A percentile compares a stretch with the other conserved stretches of the same genome.
phyloP scores from a whole-genome alignment of 2,797 vertebrate species.

The Delichon dasypus region DNA sequence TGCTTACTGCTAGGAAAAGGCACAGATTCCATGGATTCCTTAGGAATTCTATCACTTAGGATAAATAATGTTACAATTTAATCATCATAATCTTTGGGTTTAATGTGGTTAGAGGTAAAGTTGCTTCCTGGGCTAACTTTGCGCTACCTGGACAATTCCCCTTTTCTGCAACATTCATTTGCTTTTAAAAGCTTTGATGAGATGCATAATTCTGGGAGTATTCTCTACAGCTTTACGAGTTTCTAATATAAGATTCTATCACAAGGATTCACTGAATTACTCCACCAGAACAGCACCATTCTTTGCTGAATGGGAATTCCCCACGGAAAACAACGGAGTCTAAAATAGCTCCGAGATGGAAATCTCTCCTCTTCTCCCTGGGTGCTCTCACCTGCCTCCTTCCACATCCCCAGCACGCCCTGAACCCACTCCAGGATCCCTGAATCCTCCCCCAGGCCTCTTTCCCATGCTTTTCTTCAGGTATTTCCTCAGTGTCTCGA shows the following conservation, averaged over 20 bases:
- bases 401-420: background rate
- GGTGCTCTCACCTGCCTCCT: background rate
- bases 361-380: background rate
- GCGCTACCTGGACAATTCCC: background rate
- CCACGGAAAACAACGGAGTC: background rate
- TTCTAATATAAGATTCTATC: background rate
- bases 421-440: background rate
- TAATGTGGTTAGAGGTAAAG: background rate
- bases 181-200: background rate
- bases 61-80: background rate
- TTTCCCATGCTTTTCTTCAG: background rate
- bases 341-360: slow-evolving; percentile 16
- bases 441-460: background rate
- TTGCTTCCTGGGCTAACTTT: background rate
- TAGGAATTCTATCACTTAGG: background rate
- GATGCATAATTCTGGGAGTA: background rate
- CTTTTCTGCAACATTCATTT: background rate
- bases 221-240: background rate
- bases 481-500: background rate
- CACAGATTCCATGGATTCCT: background rate
- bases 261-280: background rate
- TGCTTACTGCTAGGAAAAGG: background rate
- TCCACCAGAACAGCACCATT: background rate
- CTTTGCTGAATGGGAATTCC: slow-evolving; percentile 35
- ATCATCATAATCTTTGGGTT: background rate